These are phyloP conservation scores for Megaustenia siamemsis DNA, from an alignment of 2,888 invertebrate species.

Conservation along the genomic window DNA sequence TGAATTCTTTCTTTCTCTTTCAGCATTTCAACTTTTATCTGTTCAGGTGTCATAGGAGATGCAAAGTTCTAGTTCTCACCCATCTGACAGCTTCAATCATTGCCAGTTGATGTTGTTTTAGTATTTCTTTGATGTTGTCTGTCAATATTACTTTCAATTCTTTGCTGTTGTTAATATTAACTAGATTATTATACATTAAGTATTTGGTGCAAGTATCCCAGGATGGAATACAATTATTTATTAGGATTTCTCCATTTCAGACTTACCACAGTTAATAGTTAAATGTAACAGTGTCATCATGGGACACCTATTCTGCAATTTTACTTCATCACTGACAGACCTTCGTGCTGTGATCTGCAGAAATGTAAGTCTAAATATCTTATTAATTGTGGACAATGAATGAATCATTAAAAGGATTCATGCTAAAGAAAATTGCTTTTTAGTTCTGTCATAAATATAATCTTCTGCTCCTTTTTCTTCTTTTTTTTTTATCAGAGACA, in stretches of 20 bases:
- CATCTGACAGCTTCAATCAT: too few relatives aligned
- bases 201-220: not conserved
- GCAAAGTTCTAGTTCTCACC: too few relatives aligned
- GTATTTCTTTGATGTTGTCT: too few relatives aligned
- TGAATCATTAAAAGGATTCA: too few relatives aligned
- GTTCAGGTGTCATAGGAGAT: not conserved
- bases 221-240: not conserved
- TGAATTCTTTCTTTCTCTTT: too few relatives aligned
- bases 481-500: too few relatives aligned
- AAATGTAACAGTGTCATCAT: not conserved
- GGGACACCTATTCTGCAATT: constrained; percentile 33
- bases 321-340: constrained; percentile 50
- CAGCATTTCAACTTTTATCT: not conserved
- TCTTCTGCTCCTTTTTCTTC: too few relatives aligned
- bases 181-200: not conserved
- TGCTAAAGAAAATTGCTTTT: too few relatives aligned
- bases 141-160: not conserved
- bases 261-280: constrained; percentile 27
- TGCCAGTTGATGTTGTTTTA: too few relatives aligned
- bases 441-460: too few relatives aligned
- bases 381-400: too few relatives aligned
- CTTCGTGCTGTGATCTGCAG: constrained; percentile 60
- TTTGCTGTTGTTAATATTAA: not conserved
- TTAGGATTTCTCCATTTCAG: not conserved
- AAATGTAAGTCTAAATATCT: constrained; percentile 62